Conservation (phyloP, 2,888 invertebrate genomes). For the Epinotia brunnichana region DNA sequence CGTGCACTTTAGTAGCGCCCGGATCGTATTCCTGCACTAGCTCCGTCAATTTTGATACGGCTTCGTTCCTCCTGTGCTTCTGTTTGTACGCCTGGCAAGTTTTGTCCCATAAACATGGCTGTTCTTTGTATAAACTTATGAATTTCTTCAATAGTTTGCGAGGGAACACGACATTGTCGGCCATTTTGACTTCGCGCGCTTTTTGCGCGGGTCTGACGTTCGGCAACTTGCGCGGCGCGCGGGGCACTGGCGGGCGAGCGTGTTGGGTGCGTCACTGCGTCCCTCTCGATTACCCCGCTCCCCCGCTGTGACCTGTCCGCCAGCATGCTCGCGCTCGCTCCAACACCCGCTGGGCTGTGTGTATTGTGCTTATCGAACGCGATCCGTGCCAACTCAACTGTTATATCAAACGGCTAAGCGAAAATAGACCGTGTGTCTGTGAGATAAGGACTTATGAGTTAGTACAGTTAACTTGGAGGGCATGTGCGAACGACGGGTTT, state of each 20-base stretch:
- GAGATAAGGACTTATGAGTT: background rate
- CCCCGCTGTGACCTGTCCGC: constrained; percentile 34
- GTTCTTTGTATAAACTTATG: constrained; percentile 65
- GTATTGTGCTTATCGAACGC: constrained; percentile 30
- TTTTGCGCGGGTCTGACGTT: constrained; percentile 51
- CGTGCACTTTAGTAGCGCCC: constrained; percentile 71
- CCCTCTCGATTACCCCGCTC: constrained; percentile 10
- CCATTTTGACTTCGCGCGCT: constrained; percentile 54
- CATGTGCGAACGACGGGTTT: constrained; percentile 9
- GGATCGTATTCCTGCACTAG: constrained; percentile 70
- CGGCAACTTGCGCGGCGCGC: constrained; percentile 71
- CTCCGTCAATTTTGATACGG: constrained; percentile 66
- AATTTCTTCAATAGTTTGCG: constrained; percentile 68
- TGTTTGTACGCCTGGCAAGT: constrained; percentile 63
- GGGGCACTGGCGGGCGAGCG: constrained; percentile 59
- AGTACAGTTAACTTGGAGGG: background rate
- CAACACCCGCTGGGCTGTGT: constrained; percentile 28
- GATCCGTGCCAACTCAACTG: background rate
- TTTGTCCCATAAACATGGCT: constrained; percentile 70
- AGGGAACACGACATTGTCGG: constrained; percentile 66
- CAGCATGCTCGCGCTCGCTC: constrained; percentile 40
- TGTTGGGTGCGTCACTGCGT: constrained; percentile 29
- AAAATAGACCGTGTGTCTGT: background rate
- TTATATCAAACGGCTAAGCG: background rate
- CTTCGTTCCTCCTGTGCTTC: constrained; percentile 66